These are phyloP conservation scores for Tetropium fuscum DNA, from an alignment of 2,888 invertebrate genomes.

Conservation along the genomic window DNA sequence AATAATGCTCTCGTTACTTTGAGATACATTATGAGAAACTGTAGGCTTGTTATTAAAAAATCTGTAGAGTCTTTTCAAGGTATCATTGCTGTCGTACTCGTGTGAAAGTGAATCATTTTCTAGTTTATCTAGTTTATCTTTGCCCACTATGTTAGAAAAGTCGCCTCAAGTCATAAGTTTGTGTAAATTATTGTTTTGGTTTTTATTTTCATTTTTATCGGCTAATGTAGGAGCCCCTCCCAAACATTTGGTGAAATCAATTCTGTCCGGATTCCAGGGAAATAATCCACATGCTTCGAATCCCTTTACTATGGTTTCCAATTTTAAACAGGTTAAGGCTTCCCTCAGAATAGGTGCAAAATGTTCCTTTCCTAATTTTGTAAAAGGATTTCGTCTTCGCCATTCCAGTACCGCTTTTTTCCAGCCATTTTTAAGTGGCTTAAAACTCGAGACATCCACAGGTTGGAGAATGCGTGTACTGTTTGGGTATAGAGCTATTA, in stretches of 20 bases:
- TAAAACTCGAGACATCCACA: neutral
- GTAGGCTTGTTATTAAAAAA: too few species aligned
- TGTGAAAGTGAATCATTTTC: too few species aligned
- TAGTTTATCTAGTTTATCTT: too few species aligned
- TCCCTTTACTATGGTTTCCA: neutral
- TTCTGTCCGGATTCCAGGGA: constrained; percentile 3
- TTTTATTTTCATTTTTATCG: neutral
- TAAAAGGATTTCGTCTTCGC: neutral
- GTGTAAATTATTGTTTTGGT: neutral
- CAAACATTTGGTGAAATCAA: constrained; percentile 1
- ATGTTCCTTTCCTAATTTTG: neutral
- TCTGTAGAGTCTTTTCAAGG: too few species aligned
- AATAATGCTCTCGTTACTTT: too few species aligned
- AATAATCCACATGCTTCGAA: constrained; percentile 4
- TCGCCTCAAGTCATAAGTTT: neutral
- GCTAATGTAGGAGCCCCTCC: neutral
- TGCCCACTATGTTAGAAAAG: too few species aligned
- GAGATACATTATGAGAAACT: too few species aligned
- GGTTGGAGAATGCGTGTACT: neutral
- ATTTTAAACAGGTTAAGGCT: too few species aligned
- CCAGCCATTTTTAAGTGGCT: neutral
- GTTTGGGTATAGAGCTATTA: neutral
- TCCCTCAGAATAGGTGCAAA: too few species aligned
- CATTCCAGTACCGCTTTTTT: neutral
- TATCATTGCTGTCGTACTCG: too few species aligned